Evolutionary conservation across 2,797 vertebrate species (phyloP).

Genomic region (Catostomus latipinnis): DNA sequence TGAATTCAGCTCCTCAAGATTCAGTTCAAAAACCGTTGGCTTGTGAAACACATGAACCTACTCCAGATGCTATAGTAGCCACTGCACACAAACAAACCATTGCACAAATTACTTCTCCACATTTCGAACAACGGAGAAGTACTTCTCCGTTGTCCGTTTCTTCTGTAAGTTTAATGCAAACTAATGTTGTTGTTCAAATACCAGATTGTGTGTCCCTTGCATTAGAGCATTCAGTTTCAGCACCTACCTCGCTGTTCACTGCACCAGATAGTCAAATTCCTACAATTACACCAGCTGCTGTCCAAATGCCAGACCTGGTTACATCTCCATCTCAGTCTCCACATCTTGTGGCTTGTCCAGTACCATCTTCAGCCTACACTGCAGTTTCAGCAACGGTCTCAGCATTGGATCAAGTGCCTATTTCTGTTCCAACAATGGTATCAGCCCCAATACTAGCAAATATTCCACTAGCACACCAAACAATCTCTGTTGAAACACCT

Average conservation of each 20-base stretch:
- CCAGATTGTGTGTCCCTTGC: too few relatives aligned
- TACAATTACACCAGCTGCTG: too few relatives aligned
- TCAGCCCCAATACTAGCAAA: slow-evolving; percentile 10
- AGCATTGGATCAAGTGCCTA: slow-evolving; percentile 3
- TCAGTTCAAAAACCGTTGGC: slow-evolving; percentile 52
- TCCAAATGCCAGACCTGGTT: slow-evolving; percentile 45
- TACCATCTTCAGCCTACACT: not conserved
- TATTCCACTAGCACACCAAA: not conserved
- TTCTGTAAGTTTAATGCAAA: slow-evolving; percentile 42
- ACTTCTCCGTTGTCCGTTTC: slow-evolving; percentile 30
- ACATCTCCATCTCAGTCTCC: slow-evolving; percentile 20
- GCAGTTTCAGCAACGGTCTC: slow-evolving; percentile 11
- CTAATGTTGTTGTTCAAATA: slow-evolving; percentile 67
- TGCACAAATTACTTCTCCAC: slow-evolving; percentile 23
- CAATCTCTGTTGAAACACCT: not conserved
- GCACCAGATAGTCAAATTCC: too few relatives aligned
- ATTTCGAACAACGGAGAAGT: slow-evolving; percentile 35
- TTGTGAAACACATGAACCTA: slow-evolving; percentile 28
- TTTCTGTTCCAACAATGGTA: slow-evolving; percentile 26
- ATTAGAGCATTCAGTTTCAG: too few relatives aligned
- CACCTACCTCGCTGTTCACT: too few relatives aligned
- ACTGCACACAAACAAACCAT: slow-evolving; percentile 48
- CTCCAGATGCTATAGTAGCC: slow-evolving; percentile 58
- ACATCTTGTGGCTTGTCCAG: not conserved
- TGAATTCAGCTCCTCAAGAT: slow-evolving; percentile 58